phyloP scores from a whole-genome alignment of 2,888 invertebrate genomes.

The Harpagoxenus sublaevis region DNA sequence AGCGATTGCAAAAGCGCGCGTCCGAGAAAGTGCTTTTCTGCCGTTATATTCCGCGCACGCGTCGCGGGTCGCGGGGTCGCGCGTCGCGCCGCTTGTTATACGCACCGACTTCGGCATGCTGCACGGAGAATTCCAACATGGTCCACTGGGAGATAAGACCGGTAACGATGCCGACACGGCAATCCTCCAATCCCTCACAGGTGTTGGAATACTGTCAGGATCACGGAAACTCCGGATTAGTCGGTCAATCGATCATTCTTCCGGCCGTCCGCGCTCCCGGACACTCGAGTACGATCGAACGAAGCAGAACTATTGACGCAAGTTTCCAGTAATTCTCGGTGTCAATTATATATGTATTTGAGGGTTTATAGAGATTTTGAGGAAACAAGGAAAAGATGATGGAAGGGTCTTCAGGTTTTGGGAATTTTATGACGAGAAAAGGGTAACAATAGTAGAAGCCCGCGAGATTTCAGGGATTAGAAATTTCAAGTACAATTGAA shows the following conservation, averaged over 20 bases:
- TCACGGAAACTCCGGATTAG: not conserved
- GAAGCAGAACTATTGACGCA: not conserved
- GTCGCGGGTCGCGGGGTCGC: not conserved
- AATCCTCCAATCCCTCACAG: not conserved
- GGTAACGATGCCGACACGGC: not conserved
- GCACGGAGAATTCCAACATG: constrained; percentile 79
- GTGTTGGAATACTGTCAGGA: not conserved
- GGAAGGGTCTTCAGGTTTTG: not conserved
- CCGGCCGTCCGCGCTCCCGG: not conserved
- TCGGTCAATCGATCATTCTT: constrained; percentile 16
- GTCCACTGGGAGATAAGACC: constrained; percentile 55
- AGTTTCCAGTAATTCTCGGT: not conserved
- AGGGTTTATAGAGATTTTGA: not conserved
- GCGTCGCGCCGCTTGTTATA: constrained; percentile 52
- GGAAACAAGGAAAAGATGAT: not conserved
- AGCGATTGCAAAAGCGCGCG: constrained; percentile 46
- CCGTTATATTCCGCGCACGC: constrained; percentile 63
- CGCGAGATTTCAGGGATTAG: not conserved
- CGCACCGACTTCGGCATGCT: constrained; percentile 79
- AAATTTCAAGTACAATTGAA: not conserved
- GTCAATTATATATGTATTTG: not conserved
- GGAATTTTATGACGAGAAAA: not conserved
- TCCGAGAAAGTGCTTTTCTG: constrained; percentile 72
- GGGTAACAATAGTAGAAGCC: not conserved
- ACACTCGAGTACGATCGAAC: not conserved